Evolutionary conservation across 2,113 vertebrate species (phyloP).

Genomic region (Dipodomys ordii): DNA sequence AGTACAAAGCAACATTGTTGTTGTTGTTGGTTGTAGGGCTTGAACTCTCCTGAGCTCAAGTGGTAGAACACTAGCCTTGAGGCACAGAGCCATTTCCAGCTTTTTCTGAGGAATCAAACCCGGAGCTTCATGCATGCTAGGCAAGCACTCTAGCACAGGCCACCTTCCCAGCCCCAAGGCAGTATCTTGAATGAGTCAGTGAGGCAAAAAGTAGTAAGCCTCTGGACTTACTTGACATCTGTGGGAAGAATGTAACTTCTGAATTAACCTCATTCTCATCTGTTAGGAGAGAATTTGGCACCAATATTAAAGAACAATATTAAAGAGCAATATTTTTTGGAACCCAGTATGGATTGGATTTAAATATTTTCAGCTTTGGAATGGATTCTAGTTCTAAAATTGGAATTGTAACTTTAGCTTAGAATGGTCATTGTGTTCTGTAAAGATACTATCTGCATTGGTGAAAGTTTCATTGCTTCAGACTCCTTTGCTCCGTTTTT

Average conservation of each 20-base stretch:
- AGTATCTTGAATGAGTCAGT: background rate
- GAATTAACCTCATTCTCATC: background rate
- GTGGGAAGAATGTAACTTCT: background rate
- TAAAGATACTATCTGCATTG: background rate
- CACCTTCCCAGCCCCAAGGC: too few species aligned
- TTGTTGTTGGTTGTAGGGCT: too few species aligned
- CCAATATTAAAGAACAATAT: background rate
- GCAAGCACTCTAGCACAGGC: too few species aligned
- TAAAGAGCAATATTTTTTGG: conserved; percentile 27
- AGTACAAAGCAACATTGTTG: too few species aligned
- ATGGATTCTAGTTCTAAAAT: conserved; percentile 19
- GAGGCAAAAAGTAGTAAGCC: too few species aligned
- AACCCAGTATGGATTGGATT: conserved; percentile 13
- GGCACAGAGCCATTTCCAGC: too few species aligned
- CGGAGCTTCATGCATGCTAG: too few species aligned
- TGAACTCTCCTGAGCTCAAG: too few species aligned
- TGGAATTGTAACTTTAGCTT: background rate
- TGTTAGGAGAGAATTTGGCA: background rate
- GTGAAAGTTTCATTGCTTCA: conserved; percentile 44
- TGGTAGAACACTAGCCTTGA: too few species aligned
- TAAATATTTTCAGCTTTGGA: conserved; percentile 46
- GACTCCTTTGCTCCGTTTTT: background rate
- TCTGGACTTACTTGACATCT: background rate
- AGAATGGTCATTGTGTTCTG: conserved; percentile 32
- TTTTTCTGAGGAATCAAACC: too few species aligned